Evolutionary conservation across 2,113 vertebrate genomes (phyloP).

Genomic region (Tychaedon coryphoeus): DNA sequence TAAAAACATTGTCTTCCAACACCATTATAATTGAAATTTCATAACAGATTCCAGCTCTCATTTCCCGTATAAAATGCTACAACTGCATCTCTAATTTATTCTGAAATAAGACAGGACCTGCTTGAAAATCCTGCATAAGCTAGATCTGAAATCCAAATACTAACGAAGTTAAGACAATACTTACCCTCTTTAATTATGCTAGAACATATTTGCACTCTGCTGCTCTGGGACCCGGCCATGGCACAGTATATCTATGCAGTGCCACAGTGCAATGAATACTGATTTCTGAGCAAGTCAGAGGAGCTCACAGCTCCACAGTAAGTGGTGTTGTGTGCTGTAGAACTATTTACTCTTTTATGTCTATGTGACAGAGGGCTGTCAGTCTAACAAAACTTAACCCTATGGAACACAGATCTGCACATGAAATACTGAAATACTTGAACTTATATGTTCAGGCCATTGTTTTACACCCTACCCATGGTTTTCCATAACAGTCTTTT

Average conservation of each 20-base stretch:
- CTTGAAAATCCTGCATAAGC: background rate
- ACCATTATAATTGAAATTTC: background rate
- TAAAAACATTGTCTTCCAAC: background rate
- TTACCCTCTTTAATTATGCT: background rate
- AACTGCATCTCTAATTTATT: background rate
- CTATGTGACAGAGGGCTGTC: background rate
- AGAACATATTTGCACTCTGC: background rate
- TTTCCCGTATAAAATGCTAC: background rate
- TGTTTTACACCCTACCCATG: background rate
- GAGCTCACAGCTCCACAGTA: background rate
- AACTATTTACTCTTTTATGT: background rate
- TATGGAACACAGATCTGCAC: background rate
- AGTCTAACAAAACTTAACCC: background rate
- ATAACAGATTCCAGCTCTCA: background rate
- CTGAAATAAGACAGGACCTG: background rate
- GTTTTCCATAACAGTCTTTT: background rate
- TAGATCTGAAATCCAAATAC: background rate
- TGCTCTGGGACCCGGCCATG: background rate
- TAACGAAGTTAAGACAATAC: background rate
- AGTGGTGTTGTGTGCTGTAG: fast-evolving
- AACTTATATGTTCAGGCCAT: background rate
- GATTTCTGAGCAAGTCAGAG: background rate
- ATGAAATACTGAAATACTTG: background rate
- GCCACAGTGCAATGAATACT: background rate
- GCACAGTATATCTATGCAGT: background rate